Evolutionary conservation across 2,888 invertebrate genomes (phyloP).

Genomic region (Pyralis farinalis): DNA sequence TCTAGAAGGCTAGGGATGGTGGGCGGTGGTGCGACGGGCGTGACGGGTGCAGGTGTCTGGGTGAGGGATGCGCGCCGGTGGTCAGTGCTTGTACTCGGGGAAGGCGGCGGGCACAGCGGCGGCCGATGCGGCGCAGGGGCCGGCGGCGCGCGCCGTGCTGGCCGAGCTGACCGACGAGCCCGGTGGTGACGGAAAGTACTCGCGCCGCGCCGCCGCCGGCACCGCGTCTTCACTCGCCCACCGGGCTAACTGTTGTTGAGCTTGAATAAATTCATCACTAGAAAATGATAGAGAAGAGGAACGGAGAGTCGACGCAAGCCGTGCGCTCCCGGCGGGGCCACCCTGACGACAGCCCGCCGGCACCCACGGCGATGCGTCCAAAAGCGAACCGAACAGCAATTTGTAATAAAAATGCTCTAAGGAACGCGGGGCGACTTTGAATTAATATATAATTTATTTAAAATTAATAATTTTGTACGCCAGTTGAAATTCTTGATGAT

Average conservation of each 20-base stretch:
- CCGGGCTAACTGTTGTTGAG: conserved; percentile 97
- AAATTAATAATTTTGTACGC: too few relatives aligned
- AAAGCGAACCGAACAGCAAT: too few relatives aligned
- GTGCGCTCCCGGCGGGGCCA: conserved; percentile 30
- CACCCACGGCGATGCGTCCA: conserved; percentile 2
- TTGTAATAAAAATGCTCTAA: too few relatives aligned
- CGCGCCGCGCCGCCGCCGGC: conserved; percentile 76
- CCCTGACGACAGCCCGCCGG: conserved; percentile 12
- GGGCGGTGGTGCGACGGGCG: conserved; percentile 45
- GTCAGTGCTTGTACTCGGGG: conserved; percentile 91
- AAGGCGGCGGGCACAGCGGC: conserved; percentile 64
- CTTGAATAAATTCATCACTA: conserved; percentile 98
- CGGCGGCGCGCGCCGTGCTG: conserved; percentile 66
- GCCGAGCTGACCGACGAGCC: conserved; percentile 19
- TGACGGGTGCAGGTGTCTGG: conserved; percentile 59
- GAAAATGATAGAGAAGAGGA: conserved; percentile 92
- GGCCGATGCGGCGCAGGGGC: conserved; percentile 43
- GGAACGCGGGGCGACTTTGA: too few relatives aligned
- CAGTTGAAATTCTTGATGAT: too few relatives aligned
- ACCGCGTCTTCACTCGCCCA: conserved; percentile 95
- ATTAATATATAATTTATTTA: too few relatives aligned
- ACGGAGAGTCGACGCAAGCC: conserved; percentile 80
- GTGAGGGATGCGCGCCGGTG: conserved; percentile 43
- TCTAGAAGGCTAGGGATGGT: conserved; percentile 34
- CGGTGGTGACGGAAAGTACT: conserved; percentile 65